Base-by-base conservation (phyloP, 23 tunicate species). In the Diplosoma virens region DNA sequence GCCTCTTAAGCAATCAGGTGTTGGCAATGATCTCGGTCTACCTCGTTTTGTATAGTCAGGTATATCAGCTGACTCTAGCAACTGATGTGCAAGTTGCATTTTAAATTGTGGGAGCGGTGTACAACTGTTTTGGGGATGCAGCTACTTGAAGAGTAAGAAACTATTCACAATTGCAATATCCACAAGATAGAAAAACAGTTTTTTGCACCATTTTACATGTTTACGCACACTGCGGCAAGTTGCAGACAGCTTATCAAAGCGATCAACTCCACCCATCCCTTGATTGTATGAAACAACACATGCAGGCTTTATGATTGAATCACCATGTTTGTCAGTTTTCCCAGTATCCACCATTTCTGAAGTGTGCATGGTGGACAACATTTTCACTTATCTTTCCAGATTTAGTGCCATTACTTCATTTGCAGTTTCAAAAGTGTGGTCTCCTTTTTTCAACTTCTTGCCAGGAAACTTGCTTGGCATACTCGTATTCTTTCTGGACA, bases 311-410 rank as follows among this genome's bases (percentile, higher is more conserved):
- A 63, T 20, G 34, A 26, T 4, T 28, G 35, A 30, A 63, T 63
- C 20, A 4, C 70, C 70, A 63, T 63, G 36, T 27, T 27, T 63
- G 36, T 63, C 36, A n/a, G 33, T 63, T 63, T 63, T 63, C 9
- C 70, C 70, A 63, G 70, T 63, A 27, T 28, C 34, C 34, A 63
- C 36, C 36, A 63, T 28, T 30, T 63, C 70, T 63, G 70, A 30
- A 3, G 70, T 27, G 36, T 63, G 70, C 56, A 22, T 36, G 30
- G 76, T 70, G 30, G 76, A 1, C 1, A 70, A 27, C 76, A 70
- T 37, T 46, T 24, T 37, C 61, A 70, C 76, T 41, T 70, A 27
- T 70, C 76, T 70, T 70, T 70, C 76, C 76, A 70, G 30, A 37
- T 36, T n/a, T 27, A 70, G 0, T 41, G 56, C 76, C 56, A 70